A percentile compares a stretch with the other conserved stretches of the same genome.
phyloP scores from a whole-genome alignment of 2,113 vertebrate genomes.

The Hippolais icterina region DNA sequence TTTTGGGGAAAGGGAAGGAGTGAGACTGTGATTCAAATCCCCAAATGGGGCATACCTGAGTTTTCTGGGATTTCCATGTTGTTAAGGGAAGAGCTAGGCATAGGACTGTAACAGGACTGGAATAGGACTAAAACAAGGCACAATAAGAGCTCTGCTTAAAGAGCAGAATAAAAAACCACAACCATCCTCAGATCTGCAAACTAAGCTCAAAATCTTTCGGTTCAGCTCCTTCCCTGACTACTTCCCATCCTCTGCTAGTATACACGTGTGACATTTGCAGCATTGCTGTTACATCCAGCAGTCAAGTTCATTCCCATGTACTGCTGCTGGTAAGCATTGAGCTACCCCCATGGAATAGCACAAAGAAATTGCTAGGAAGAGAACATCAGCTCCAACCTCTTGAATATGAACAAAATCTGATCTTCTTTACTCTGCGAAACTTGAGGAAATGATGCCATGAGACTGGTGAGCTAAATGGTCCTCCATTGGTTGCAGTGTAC shows the following conservation, averaged over 20 bases:
- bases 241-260: fast-evolving
- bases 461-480: neutral
- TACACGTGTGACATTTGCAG: neutral
- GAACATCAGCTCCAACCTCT: neutral
- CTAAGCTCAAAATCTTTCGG: neutral
- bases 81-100: neutral
- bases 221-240: neutral
- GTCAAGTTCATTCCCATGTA: neutral
- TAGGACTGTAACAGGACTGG: neutral
- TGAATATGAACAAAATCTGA: neutral
- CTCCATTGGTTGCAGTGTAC: neutral
- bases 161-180: neutral
- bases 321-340: neutral
- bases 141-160: neutral
- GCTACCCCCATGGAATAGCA: neutral
- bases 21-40: neutral
- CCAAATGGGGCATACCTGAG: neutral
- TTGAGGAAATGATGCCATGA: neutral
- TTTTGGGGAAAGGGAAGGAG: neutral
- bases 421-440: neutral
- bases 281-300: neutral
- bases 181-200: neutral
- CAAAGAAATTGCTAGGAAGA: neutral
- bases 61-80: neutral
- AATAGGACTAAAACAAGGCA: neutral